Conservation (phyloP, 1,140 invertebrate genomes). For the Lineus longissimus region DNA sequence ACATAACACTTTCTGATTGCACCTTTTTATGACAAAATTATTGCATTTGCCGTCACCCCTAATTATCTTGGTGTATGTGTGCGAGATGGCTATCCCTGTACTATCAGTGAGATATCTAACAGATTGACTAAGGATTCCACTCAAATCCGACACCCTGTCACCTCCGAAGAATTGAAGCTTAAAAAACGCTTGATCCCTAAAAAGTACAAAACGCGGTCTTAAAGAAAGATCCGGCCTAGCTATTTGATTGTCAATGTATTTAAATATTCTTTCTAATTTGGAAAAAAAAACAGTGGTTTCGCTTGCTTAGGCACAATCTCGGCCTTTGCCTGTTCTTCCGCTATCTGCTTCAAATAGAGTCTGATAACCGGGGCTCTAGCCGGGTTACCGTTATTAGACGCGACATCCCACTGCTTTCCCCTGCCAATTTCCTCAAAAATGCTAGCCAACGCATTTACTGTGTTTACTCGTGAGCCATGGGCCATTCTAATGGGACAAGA, state of each 20-base stretch:
- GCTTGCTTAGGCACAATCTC: neutral
- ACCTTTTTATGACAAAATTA: neutral
- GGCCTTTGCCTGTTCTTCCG: constrained; percentile 1
- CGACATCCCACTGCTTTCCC: neutral
- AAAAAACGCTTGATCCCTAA: too few relatives aligned
- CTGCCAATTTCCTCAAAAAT: neutral
- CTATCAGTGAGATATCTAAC: neutral
- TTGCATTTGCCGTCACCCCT: neutral
- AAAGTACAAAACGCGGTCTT: too few relatives aligned
- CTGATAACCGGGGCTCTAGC: neutral
- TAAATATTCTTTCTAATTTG: too few relatives aligned
- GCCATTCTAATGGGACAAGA: neutral
- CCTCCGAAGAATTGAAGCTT: too few relatives aligned
- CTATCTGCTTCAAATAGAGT: neutral
- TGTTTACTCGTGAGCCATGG: neutral
- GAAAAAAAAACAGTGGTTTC: neutral
- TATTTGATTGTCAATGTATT: too few relatives aligned
- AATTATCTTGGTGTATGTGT: neutral
- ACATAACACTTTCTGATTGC: neutral
- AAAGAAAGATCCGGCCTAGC: too few relatives aligned
- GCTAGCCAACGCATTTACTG: neutral
- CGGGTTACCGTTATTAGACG: neutral
- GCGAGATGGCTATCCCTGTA: neutral
- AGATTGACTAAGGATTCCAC: neutral
- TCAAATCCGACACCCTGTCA: too few relatives aligned